phyloP scores from a whole-genome alignment of 2,888 invertebrate species.

The Acanthopleura granulata region DNA sequence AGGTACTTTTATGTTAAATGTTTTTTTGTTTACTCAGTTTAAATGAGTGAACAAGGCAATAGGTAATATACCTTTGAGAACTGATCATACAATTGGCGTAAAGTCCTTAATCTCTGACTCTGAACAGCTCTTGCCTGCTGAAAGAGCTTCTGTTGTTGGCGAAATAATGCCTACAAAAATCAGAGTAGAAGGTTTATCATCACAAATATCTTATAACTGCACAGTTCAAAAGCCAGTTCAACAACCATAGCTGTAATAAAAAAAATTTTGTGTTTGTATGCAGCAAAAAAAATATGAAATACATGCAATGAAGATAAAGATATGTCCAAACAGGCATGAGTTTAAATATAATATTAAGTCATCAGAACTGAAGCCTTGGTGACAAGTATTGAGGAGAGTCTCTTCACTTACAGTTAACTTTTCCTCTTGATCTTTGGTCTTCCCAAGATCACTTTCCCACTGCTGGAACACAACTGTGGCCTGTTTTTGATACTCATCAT shows the following conservation, averaged over 20 bases:
- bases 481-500: conserved; percentile 63
- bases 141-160: conserved; percentile 66
- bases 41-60: too few relatives aligned
- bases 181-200: conserved; percentile 11
- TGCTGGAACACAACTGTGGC: conserved; percentile 57
- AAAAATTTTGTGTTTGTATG: too few relatives aligned
- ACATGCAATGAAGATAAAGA: too few relatives aligned
- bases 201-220: background rate
- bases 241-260: too few relatives aligned
- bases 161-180: conserved; percentile 54
- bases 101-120: conserved; percentile 62
- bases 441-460: conserved; percentile 65
- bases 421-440: conserved; percentile 63
- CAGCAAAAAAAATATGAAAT: too few relatives aligned
- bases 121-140: conserved; percentile 65
- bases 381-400: too few relatives aligned
- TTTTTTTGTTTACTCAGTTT: too few relatives aligned
- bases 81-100: conserved; percentile 62
- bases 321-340: too few relatives aligned
- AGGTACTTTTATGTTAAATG: too few relatives aligned
- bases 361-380: too few relatives aligned
- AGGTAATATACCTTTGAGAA: conserved; percentile 51
- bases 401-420: conserved; percentile 51
- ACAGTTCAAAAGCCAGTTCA: too few relatives aligned
- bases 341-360: too few relatives aligned